These are phyloP conservation scores for Mus caroli DNA, from an alignment of 2,797 vertebrate genomes.

Conservation along the genomic window DNA sequence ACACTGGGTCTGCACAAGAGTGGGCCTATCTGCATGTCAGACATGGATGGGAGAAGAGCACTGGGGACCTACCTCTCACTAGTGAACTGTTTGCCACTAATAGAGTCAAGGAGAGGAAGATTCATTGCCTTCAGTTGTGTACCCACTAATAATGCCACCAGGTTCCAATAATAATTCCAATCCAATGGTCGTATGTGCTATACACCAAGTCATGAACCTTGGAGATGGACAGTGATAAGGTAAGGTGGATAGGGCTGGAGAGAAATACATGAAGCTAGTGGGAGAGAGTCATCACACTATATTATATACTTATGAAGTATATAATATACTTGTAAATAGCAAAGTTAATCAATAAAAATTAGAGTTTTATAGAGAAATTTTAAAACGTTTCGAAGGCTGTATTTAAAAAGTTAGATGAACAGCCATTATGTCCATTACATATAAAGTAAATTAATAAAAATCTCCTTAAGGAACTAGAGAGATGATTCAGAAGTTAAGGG, in stretches of 20 bases:
- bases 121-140: no score
- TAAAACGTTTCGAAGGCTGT: not conserved
- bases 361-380: not conserved
- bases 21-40: no score
- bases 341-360: not conserved
- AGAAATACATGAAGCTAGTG: not conserved
- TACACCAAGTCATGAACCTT: not conserved
- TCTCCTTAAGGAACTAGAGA: not conserved
- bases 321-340: not conserved
- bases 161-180: no score
- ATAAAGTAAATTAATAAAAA: not conserved
- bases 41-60: no score
- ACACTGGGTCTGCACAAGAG: no score
- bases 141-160: no score
- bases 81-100: no score
- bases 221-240: not conserved
- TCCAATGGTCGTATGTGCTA: not conserved
- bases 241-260: not conserved
- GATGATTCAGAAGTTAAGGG: not conserved
- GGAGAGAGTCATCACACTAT: not conserved
- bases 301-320: not conserved
- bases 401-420: not conserved
- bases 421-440: not conserved
- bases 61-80: no score
- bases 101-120: no score